Evolutionary conservation across 92 coral and sea anemone genomes (phyloP).

Genomic region (Porites rus): DNA sequence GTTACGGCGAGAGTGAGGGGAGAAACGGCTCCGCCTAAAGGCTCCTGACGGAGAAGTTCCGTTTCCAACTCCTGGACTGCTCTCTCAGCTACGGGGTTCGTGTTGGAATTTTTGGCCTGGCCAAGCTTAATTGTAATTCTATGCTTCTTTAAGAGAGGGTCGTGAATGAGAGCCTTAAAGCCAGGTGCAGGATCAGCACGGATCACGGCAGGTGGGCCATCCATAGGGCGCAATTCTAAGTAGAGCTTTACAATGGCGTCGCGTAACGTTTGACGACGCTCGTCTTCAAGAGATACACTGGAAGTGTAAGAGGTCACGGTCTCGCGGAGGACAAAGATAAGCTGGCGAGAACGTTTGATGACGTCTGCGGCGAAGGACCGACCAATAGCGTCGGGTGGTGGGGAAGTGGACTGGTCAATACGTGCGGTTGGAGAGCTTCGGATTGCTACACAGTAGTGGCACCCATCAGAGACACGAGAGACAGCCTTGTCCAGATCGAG

Average conservation of each 20-base stretch:
- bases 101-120: constrained; percentile 63
- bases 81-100: constrained; percentile 71
- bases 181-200: constrained; percentile 75
- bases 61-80: constrained; percentile 44
- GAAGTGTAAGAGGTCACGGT: constrained; percentile 62
- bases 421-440: constrained; percentile 42
- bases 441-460: constrained; percentile 65
- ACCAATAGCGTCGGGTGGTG: constrained; percentile 64
- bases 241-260: constrained; percentile 59
- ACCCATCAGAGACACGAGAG: constrained; percentile 45
- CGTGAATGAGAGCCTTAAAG: constrained; percentile 56
- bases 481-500: constrained; percentile 69
- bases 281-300: constrained; percentile 43
- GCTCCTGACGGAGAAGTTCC: constrained; percentile 56
- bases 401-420: constrained; percentile 62
- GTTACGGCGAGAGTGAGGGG: too few species aligned
- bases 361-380: constrained; percentile 68
- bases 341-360: constrained; percentile 57
- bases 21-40: too few species aligned
- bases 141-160: constrained; percentile 58
- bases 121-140: constrained; percentile 63
- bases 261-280: constrained; percentile 53
- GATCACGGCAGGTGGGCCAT: constrained; percentile 62
- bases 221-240: constrained; percentile 72
- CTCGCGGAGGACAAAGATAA: constrained; percentile 58